phyloP scores from a whole-genome alignment of 2,888 invertebrate genomes.

The Teleiodes luculella region DNA sequence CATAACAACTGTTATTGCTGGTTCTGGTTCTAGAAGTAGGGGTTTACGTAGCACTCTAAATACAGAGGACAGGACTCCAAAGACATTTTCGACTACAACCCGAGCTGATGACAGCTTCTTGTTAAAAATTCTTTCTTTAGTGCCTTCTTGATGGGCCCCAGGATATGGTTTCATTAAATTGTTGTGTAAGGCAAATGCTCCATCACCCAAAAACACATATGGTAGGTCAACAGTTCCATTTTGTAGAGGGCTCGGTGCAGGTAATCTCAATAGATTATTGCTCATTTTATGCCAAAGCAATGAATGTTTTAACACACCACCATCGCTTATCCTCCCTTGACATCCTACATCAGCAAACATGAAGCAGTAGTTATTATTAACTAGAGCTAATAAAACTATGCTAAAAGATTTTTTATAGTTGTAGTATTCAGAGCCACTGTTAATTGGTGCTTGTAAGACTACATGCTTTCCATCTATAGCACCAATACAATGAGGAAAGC shows the following conservation, averaged over 20 bases:
- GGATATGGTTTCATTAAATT: conserved; percentile 26
- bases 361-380: conserved; percentile 13
- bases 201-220: conserved; percentile 20
- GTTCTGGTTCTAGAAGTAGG: neutral
- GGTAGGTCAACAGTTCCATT: neutral
- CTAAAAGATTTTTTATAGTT: conserved; percentile 14
- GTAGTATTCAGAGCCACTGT: conserved; percentile 9
- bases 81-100: conserved; percentile 4
- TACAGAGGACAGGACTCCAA: neutral
- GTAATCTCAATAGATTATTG: neutral
- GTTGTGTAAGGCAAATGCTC: conserved; percentile 25
- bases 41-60: conserved; percentile 3
- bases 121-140: conserved; percentile 5
- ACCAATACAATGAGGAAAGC: neutral
- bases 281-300: neutral
- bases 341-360: conserved; percentile 8
- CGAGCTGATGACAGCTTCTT: neutral
- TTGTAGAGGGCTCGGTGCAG: neutral
- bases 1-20: neutral
- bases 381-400: conserved; percentile 15
- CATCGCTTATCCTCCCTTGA: conserved; percentile 13
- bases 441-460: neutral
- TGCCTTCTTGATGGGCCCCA: conserved; percentile 20
- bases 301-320: neutral
- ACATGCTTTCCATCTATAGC: conserved; percentile 15